Conservation (phyloP, 2,888 invertebrate genomes). For the Erannis defoliaria region DNA sequence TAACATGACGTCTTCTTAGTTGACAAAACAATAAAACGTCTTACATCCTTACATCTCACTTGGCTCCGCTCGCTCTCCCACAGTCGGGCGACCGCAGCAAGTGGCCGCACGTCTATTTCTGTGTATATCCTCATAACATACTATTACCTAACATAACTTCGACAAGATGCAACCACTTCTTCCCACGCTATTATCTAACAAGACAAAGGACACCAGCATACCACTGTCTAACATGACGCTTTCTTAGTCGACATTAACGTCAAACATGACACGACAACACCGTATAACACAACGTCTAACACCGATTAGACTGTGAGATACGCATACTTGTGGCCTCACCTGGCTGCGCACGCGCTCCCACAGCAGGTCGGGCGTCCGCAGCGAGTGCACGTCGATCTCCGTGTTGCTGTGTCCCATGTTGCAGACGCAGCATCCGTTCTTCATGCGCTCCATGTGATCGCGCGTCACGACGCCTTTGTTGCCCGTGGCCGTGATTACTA, state of each 20-base stretch:
- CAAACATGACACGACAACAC: not conserved
- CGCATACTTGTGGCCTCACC: slow-evolving; percentile 56
- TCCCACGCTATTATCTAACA: too few relatives aligned
- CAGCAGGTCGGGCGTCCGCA: slow-evolving; percentile 96
- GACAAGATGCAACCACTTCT: not conserved
- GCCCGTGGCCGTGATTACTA: slow-evolving; percentile 98
- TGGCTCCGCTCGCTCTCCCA: slow-evolving; percentile 99
- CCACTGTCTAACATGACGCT: not conserved
- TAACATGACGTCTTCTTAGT: not conserved
- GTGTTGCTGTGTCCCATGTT: slow-evolving; percentile 99
- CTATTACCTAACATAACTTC: not conserved
- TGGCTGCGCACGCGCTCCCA: slow-evolving; percentile 99
- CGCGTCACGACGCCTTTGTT: slow-evolving; percentile 98
- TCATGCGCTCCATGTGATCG: slow-evolving; percentile 98
- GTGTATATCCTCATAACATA: too few relatives aligned
- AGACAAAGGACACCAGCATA: not conserved
- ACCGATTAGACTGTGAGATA: not conserved
- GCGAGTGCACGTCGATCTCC: slow-evolving; percentile 95
- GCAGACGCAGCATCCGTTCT: slow-evolving; percentile 97
- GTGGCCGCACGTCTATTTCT: slow-evolving; percentile 96
- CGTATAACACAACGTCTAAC: slow-evolving; percentile 9
- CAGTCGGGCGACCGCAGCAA: slow-evolving; percentile 96
- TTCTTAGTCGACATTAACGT: not conserved
- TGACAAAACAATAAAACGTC: not conserved
- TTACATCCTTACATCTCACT: slow-evolving; percentile 55